Conservation (phyloP, 2,797 vertebrate species). For the Hafferia zeledoni region DNA sequence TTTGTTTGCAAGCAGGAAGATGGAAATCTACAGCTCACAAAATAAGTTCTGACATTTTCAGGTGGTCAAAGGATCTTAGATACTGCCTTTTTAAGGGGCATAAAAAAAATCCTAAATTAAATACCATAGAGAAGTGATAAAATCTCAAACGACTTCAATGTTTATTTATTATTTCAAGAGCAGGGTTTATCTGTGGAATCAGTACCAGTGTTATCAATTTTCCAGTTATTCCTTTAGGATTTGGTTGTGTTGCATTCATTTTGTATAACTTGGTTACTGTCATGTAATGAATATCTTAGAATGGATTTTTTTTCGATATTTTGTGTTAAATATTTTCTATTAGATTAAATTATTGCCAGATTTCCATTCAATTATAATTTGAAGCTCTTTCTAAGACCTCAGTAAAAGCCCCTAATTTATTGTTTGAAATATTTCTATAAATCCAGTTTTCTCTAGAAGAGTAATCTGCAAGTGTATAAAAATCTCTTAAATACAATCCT, state of each 20-base stretch:
- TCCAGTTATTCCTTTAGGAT: background rate
- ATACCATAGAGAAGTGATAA: background rate
- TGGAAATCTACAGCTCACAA: background rate
- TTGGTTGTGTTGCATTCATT: fast-evolving
- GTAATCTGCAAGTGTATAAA: background rate
- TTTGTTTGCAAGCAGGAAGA: background rate
- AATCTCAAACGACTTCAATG: background rate
- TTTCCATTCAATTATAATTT: background rate
- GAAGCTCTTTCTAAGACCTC: background rate
- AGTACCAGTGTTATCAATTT: background rate
- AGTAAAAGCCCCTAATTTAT: background rate
- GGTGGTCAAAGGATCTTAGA: background rate
- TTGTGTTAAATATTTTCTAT: background rate
- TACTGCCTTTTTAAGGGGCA: background rate
- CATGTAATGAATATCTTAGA: background rate
- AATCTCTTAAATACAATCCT: background rate
- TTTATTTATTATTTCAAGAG: background rate
- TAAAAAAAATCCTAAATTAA: background rate
- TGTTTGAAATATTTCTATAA: background rate
- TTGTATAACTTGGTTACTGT: background rate
- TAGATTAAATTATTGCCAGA: background rate
- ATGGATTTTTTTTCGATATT: background rate
- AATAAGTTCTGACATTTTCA: background rate
- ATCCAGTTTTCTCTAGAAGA: background rate
- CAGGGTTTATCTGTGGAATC: background rate